These are phyloP conservation scores for Actenoides lindsayi DNA, from an alignment of 2,113 vertebrate genomes.

Conservation along the genomic window DNA sequence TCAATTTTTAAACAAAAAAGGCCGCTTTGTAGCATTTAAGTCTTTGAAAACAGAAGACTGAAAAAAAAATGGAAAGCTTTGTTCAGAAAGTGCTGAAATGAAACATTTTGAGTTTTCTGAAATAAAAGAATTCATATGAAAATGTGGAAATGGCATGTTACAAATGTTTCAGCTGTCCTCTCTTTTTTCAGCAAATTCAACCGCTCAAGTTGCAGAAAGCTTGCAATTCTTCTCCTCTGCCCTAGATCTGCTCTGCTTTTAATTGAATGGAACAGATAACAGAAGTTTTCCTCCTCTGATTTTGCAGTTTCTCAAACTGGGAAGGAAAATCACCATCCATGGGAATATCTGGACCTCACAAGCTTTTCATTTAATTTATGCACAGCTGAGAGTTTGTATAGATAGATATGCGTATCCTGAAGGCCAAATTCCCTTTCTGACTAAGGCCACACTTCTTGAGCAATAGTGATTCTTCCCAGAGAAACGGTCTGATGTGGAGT, in stretches of 20 bases:
- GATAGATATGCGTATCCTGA: neutral
- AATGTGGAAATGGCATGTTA: neutral
- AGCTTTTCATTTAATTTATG: neutral
- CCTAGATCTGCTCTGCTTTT: neutral
- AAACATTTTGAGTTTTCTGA: slow-evolving; percentile 25
- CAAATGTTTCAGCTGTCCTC: neutral
- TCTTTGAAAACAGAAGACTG: slow-evolving; percentile 33
- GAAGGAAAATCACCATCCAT: neutral
- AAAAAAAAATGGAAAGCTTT: slow-evolving; percentile 12
- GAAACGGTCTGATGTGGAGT: neutral
- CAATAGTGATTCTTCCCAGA: neutral
- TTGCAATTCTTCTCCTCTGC: neutral
- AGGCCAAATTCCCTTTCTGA: neutral
- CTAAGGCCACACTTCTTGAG: neutral
- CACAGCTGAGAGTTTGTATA: neutral
- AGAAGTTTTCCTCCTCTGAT: neutral
- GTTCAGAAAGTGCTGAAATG: slow-evolving; percentile 38
- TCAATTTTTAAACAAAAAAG: slow-evolving; percentile 51
- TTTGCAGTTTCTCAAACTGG: neutral
- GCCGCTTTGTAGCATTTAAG: neutral
- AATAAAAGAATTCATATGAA: slow-evolving; percentile 1
- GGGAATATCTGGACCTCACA: neutral
- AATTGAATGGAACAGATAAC: neutral
- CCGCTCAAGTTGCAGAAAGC: neutral
- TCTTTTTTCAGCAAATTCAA: neutral